Percentiles rank a stretch among this genome's conserved stretches.
phyloP scores from a whole-genome alignment of 2,797 vertebrate species.

The Brachymystax lenok region DNA sequence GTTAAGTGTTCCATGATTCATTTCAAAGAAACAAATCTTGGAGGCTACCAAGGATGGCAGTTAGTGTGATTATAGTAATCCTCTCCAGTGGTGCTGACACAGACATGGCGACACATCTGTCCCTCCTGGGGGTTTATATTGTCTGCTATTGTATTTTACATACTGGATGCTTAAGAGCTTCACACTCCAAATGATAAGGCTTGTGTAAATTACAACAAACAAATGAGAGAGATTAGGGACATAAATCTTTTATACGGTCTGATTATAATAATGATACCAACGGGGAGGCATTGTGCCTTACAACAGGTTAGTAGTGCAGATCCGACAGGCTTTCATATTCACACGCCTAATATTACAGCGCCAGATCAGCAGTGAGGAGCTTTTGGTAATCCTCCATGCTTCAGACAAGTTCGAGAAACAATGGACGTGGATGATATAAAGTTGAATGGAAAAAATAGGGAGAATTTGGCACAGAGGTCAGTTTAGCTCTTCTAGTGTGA shows the following conservation, averaged over 20 bases:
- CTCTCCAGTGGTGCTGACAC: not conserved
- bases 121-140: not conserved
- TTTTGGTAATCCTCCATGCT: not conserved
- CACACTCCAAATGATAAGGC: not conserved
- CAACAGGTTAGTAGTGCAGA: not conserved
- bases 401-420: not conserved
- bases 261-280: not conserved
- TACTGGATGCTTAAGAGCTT: not conserved
- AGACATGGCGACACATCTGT: not conserved
- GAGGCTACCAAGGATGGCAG: constrained; percentile 13
- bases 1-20: constrained; percentile 2
- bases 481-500: not conserved
- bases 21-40: not conserved
- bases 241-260: not conserved
- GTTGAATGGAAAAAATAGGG: not conserved
- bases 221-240: not conserved
- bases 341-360: not conserved
- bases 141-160: not conserved
- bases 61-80: constrained; percentile 11
- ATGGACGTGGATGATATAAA: not conserved
- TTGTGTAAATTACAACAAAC: not conserved
- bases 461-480: not conserved
- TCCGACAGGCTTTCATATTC: not conserved
- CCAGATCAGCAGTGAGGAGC: not conserved
- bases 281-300: not conserved